Percentiles rank a stretch among this genome's conserved stretches.
Evolutionary conservation across 2,797 vertebrate genomes (phyloP).

Genomic region (Tadarida brasiliensis): DNA sequence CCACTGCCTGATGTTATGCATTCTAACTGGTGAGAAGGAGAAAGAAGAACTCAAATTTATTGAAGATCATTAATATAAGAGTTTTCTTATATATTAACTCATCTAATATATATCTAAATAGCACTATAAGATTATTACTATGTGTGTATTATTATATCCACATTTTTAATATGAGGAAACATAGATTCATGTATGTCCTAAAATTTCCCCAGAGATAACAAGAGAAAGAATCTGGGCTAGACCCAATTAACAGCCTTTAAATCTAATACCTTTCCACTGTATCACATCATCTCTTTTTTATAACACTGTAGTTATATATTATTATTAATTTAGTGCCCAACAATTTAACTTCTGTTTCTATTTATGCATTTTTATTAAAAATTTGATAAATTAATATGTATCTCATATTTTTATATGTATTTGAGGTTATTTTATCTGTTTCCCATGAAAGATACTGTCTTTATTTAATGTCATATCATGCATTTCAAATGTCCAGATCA

Average conservation of each 20-base stretch:
- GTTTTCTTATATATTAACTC: not conserved
- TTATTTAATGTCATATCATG: not conserved
- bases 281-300: not conserved
- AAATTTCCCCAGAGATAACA: not conserved
- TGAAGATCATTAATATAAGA: not conserved
- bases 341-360: not conserved
- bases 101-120: not conserved
- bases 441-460: not conserved
- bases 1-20: not conserved
- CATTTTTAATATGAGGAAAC: not conserved
- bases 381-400: not conserved
- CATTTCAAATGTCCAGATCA: not conserved
- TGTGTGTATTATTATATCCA: not conserved
- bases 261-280: not conserved
- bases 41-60: not conserved
- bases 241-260: not conserved
- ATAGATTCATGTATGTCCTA: not conserved
- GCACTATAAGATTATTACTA: not conserved
- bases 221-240: not conserved
- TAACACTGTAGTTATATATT: not conserved
- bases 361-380: not conserved
- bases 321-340: not conserved
- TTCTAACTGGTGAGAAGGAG: not conserved
- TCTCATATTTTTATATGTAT: not conserved
- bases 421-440: conserved; percentile 31